Evolutionary conservation across 2,113 vertebrate species (phyloP).

Genomic region (Naja naja): DNA sequence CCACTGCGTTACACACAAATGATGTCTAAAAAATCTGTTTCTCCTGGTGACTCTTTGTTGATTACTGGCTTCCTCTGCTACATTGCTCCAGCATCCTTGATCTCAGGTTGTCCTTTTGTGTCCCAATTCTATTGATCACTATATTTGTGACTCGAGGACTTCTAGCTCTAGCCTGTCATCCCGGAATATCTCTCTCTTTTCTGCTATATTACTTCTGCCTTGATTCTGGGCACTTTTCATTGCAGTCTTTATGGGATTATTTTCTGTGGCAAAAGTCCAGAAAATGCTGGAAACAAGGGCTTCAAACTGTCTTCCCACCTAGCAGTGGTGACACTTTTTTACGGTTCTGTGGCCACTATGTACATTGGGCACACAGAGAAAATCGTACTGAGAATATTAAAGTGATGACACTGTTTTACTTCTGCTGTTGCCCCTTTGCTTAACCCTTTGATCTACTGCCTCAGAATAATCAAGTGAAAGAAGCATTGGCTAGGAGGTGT

Average conservation of each 20-base stretch:
- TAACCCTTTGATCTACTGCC: conserved; percentile 16
- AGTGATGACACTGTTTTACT: conserved; percentile 9
- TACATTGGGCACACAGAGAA: not conserved
- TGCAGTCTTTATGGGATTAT: conserved; percentile 47
- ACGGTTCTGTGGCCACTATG: conserved; percentile 37
- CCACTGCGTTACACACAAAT: conserved; percentile 27
- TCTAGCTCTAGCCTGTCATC: conserved; percentile 34
- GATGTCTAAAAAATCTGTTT: conserved; percentile 45
- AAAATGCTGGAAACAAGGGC: conserved; percentile 40
- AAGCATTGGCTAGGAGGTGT: not conserved
- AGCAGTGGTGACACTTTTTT: conserved; percentile 55
- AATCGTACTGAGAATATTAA: not conserved
- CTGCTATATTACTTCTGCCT: not conserved
- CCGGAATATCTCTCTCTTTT: conserved; percentile 2
- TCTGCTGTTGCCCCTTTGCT: not conserved
- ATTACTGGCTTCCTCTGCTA: conserved; percentile 53
- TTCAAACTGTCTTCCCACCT: conserved; percentile 59
- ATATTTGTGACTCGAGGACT: conserved; percentile 53
- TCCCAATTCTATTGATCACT: conserved; percentile 48
- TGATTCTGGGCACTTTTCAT: conserved; percentile 38
- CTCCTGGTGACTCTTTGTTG: conserved; percentile 41
- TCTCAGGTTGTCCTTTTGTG: conserved; percentile 55
- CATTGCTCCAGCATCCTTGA: conserved; percentile 40
- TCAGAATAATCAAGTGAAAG: conserved; percentile 9
- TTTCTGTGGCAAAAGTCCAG: conserved; percentile 34